Base-by-base conservation (phyloP, 1,140 invertebrate genomes). In the Drosophila setifemur region DNA sequence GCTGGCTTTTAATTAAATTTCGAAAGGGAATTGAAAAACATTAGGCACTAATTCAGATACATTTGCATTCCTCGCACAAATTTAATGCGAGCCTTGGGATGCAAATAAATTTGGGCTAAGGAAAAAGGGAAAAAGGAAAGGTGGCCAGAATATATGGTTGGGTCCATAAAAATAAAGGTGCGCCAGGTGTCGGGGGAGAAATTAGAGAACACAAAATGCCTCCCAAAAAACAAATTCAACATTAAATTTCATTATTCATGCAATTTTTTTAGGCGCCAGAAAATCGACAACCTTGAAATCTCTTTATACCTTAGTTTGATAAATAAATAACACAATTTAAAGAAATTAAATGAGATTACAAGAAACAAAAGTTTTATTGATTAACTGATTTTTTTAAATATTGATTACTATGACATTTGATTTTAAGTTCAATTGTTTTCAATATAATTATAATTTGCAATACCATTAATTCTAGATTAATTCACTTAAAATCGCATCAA, bases 21-120 rank as follows among this genome's bases (percentile, higher is more conserved):
- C n/a, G 2, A n/a, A 18, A 16, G 40, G 8, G 29, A 6, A n/a
- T n/a, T 9, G 8, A 31, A 48, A 5, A 49, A 21, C 12, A 21
- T 26, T 58, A 14, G 14, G 6, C 11, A 19, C n/a, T 1, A 23
- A 57, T 26, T 16, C 25, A 5, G 14, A 53, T 53, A 3, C 16
- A 58, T 28, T 16, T 53, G 4, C 14, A 53, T 53, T 28, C 23
- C 9, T 7, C 3, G 14, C 14, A 16, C 1, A 18, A 18, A 18
- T n/a, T 3, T 60, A 40, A 60, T 60, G 50, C 39, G 33, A 39
- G 55, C 40, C 43, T 60, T 39, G 49, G 55, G 55, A 23, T 35
- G 23, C 18, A 18, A 9, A 21, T 26, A 11, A 37, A 21, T n/a
- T n/a, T n/a, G n/a, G n/a, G n/a, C 11, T 1, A 35, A 39, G 39